Evolutionary conservation across 2,888 invertebrate genomes (phyloP).

Genomic region (Nysson spinosus): DNA sequence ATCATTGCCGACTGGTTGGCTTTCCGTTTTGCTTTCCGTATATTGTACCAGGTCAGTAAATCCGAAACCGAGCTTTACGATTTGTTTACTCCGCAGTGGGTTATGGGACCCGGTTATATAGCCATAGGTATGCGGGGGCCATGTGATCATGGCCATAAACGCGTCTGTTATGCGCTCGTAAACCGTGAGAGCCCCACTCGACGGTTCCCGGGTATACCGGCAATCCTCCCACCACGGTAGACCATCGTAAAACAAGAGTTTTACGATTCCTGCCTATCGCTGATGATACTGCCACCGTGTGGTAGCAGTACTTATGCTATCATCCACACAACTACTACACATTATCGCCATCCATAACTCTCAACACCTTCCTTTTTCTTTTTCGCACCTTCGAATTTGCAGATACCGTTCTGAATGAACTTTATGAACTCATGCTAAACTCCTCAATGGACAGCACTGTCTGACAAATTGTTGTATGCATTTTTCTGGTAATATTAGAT

Average conservation of each 20-base stretch:
- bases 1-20: conserved; percentile 54
- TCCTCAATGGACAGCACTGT: too few species aligned
- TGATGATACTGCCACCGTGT: conserved; percentile 68
- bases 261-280: conserved; percentile 75
- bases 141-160: conserved; percentile 77
- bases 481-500: too few species aligned
- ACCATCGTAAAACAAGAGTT: conserved; percentile 75
- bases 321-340: conserved; percentile 23
- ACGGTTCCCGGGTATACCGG: conserved; percentile 45
- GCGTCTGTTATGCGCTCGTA: conserved; percentile 77
- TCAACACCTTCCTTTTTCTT: conserved; percentile 15
- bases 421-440: too few species aligned
- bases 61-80: conserved; percentile 76
- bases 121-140: conserved; percentile 75
- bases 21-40: conserved; percentile 63
- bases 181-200: conserved; percentile 72
- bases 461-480: too few species aligned
- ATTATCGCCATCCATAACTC: conserved; percentile 10
- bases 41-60: conserved; percentile 76
- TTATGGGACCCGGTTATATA: conserved; percentile 74
- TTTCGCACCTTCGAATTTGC: too few species aligned
- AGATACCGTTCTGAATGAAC: too few species aligned
- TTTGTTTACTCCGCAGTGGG: conserved; percentile 77
- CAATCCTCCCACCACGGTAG: conserved; percentile 53
- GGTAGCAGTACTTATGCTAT: conserved; percentile 49